A percentile compares a stretch with the other conserved stretches of the same genome.
Evolutionary conservation across 2,113 vertebrate species (phyloP).

Genomic region (Loxodonta africana): DNA sequence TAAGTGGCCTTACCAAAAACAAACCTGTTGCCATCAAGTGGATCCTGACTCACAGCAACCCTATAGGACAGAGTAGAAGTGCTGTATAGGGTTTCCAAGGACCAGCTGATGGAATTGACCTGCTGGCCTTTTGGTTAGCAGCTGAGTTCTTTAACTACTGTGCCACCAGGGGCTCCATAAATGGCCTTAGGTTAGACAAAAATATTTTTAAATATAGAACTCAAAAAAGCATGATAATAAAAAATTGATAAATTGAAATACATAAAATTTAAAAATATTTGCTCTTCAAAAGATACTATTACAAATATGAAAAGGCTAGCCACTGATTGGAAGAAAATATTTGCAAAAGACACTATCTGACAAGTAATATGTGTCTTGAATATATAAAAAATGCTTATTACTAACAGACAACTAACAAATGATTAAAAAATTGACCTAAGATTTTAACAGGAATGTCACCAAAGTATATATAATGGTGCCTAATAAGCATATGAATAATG

Average conservation of each 20-base stretch:
- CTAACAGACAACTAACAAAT: neutral
- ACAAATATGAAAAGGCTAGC: too few relatives aligned
- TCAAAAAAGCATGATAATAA: neutral
- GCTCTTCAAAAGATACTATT: too few relatives aligned
- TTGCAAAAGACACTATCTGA: neutral
- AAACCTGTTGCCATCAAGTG: too few relatives aligned
- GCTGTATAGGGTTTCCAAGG: too few relatives aligned
- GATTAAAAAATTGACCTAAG: neutral
- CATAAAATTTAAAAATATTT: neutral
- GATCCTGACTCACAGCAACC: too few relatives aligned
- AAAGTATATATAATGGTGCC: neutral
- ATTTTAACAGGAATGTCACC: neutral
- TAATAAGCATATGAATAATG: neutral
- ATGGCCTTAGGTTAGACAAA: neutral
- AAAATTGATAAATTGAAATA: neutral
- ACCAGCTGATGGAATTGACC: too few relatives aligned
- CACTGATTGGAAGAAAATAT: neutral
- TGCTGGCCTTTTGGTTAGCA: too few relatives aligned
- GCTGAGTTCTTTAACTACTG: too few relatives aligned
- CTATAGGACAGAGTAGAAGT: too few relatives aligned
- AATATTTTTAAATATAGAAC: neutral
- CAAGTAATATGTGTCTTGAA: neutral
- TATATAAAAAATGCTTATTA: neutral
- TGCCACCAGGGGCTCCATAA: too few relatives aligned
- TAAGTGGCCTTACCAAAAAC: too few relatives aligned